These are phyloP conservation scores for Heliconius cydno DNA, from an alignment of 2,888 invertebrate genomes.

Conservation along the genomic window DNA sequence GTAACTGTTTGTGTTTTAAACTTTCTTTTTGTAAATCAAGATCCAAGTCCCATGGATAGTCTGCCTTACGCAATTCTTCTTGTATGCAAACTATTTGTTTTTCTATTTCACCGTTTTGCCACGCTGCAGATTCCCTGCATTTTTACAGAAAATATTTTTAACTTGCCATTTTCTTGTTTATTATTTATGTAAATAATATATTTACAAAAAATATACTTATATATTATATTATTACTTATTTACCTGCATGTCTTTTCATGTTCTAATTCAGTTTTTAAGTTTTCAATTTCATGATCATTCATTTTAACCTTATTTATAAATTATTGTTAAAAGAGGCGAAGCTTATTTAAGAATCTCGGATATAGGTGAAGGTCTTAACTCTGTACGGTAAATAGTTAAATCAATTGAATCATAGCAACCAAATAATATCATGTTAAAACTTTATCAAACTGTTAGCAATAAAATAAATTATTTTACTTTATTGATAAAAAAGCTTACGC, in stretches of 20 bases:
- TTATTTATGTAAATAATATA: neutral
- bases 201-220: neutral
- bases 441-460: neutral
- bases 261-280: constrained; percentile 74
- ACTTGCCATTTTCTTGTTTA: neutral
- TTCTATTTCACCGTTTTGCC: constrained; percentile 78
- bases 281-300: constrained; percentile 77
- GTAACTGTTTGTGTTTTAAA: constrained; percentile 67
- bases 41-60: constrained; percentile 75
- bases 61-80: constrained; percentile 72
- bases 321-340: neutral
- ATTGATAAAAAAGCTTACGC: neutral
- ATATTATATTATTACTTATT: constrained; percentile 43
- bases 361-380: constrained; percentile 5
- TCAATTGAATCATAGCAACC: constrained; percentile 52
- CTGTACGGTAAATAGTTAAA: constrained; percentile 34
- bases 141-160: no score
- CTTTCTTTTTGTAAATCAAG: constrained; percentile 70
- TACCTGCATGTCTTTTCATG: constrained; percentile 78
- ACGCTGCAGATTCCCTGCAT: constrained; percentile 73
- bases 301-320: constrained; percentile 50
- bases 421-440: neutral
- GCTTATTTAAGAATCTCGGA: neutral
- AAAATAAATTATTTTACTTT: neutral
- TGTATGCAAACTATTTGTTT: constrained; percentile 75